A percentile compares a stretch with the other conserved stretches of the same genome.
Evolutionary conservation across 2,888 invertebrate genomes (phyloP).

Genomic region (Coenonympha arcania): DNA sequence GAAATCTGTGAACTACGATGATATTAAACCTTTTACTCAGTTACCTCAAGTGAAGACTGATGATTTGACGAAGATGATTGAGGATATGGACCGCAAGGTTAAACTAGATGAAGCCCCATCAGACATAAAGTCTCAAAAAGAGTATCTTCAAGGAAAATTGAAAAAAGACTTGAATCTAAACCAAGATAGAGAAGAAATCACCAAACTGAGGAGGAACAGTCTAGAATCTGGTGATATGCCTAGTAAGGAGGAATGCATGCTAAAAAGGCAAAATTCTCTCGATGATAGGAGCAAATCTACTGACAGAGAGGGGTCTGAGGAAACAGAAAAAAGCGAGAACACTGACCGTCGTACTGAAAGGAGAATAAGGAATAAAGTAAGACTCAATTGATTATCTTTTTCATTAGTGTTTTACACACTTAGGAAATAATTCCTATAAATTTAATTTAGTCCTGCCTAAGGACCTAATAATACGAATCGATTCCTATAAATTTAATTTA

Average conservation of each 20-base stretch:
- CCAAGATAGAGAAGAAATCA: constrained; percentile 30
- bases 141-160: constrained; percentile 52
- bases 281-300: constrained; percentile 73
- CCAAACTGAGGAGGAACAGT: constrained; percentile 56
- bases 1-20: constrained; percentile 56
- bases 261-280: constrained; percentile 73
- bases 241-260: constrained; percentile 48
- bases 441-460: too few relatives aligned
- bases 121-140: constrained; percentile 40
- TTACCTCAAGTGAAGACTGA: constrained; percentile 69
- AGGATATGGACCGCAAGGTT: constrained; percentile 60
- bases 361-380: constrained; percentile 79
- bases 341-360: constrained; percentile 75
- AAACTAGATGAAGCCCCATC: constrained; percentile 47
- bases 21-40: constrained; percentile 70
- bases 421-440: too few relatives aligned
- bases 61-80: constrained; percentile 63
- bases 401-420: too few relatives aligned
- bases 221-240: constrained; percentile 52
- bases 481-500: too few relatives aligned
- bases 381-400: too few relatives aligned
- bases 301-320: constrained; percentile 71
- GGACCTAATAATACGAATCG: too few relatives aligned
- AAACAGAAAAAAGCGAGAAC: constrained; percentile 67
- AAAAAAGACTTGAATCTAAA: constrained; percentile 26